A percentile compares a stretch with the other conserved stretches of the same genome.
These are phyloP conservation scores for Pollicipes pollicipes DNA, from an alignment of 1,140 invertebrate species.

Conservation along the genomic window DNA sequence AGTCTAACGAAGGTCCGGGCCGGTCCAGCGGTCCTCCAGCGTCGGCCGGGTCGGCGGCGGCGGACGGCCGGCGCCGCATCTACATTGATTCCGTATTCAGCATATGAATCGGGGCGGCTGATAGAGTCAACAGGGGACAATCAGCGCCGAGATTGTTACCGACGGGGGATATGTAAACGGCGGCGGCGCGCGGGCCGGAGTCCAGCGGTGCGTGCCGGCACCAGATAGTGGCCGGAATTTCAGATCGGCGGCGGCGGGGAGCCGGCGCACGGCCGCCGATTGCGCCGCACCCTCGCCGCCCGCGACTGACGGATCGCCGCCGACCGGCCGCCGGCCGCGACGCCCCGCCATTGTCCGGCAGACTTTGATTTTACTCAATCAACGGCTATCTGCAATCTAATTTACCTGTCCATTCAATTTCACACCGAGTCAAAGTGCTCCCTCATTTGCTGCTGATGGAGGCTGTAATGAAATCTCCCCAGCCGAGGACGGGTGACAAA, in stretches of 20 bases:
- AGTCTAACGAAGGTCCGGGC: too few species aligned
- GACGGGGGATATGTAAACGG: not conserved
- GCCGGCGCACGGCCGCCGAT: too few species aligned
- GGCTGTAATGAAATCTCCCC: not conserved
- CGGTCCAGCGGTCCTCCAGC: too few species aligned
- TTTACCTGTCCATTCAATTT: conserved; percentile 2
- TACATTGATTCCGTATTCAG: conserved; percentile 2
- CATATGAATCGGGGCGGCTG: not conserved
- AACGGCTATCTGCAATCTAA: not conserved
- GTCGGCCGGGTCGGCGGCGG: too few species aligned
- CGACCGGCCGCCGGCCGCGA: too few species aligned
- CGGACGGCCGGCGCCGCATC: not conserved
- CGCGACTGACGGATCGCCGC: too few species aligned
- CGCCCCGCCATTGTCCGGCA: not conserved
- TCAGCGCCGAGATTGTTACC: not conserved
- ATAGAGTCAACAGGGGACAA: not conserved
- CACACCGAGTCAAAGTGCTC: not conserved
- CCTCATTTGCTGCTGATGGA: not conserved
- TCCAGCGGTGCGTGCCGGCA: not conserved
- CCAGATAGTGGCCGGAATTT: not conserved
- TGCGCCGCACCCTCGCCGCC: too few species aligned
- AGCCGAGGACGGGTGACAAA: not conserved
- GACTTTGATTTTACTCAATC: conserved; percentile 1
- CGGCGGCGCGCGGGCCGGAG: too few species aligned
- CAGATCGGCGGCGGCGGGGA: not conserved